These are phyloP conservation scores for Tiaroga cobitis DNA, from an alignment of 2,797 vertebrate species.

Conservation along the genomic window DNA sequence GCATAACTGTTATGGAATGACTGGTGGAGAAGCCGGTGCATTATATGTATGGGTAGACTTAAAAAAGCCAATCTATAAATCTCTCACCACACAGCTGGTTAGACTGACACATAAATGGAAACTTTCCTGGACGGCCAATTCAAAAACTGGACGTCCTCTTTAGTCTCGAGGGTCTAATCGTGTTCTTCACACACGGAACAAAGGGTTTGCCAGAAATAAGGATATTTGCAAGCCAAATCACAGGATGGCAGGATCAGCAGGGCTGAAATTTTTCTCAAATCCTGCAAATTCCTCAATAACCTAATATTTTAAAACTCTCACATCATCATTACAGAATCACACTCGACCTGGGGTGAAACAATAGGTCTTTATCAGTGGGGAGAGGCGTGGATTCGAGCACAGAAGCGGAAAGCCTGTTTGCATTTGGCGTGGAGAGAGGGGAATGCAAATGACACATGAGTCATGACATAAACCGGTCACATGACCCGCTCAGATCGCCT, in stretches of 20 bases:
- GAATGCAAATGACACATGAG: constrained; percentile 41
- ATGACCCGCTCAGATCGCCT: constrained; percentile 24
- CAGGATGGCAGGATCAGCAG: neutral
- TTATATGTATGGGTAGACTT: constrained; percentile 21
- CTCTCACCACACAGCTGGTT: neutral
- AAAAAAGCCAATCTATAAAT: constrained; percentile 14
- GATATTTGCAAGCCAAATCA: constrained; percentile 40
- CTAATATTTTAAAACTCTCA: neutral
- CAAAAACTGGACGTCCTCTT: constrained; percentile 21
- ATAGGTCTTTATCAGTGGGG: constrained; percentile 40
- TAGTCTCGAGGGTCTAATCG: constrained; percentile 5
- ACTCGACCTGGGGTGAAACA: constrained; percentile 36
- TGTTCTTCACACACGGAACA: neutral
- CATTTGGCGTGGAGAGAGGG: constrained; percentile 51
- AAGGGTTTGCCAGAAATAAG: constrained; percentile 17
- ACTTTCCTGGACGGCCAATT: neutral
- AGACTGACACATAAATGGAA: neutral
- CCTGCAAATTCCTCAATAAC: constrained; percentile 8
- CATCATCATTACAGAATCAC: constrained; percentile 11
- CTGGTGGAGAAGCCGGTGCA: neutral
- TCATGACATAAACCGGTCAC: constrained; percentile 39
- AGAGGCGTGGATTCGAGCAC: constrained; percentile 21
- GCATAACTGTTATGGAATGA: constrained; percentile 24
- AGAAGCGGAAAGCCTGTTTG: constrained; percentile 46
- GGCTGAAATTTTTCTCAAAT: constrained; percentile 27